Evolutionary conservation across 30 jellyfish, hydroid and myxozoan species (phyloP), one percentile per base, ranked within the genome.

Genomic region (Morbakka virulenta): DNA sequence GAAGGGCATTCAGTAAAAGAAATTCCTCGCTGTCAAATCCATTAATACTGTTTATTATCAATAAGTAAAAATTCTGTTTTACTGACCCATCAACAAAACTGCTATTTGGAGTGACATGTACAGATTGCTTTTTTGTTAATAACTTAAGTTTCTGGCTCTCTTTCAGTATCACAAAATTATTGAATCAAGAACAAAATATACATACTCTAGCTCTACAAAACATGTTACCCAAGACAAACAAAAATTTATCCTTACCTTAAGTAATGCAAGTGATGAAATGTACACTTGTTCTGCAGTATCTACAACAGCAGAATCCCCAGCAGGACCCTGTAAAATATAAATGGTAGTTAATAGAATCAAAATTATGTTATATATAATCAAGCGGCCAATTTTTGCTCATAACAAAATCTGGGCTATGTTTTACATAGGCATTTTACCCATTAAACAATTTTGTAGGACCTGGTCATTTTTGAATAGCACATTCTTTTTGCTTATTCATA

Each of bases 201-300:
- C 9, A 52, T n/a, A 52, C 25, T 52, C 23, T 52, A n/a, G 25
- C 31, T n/a, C 21, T n/a, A 52, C 4, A 52, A n/a, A n/a, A 3
- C 4, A 52, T 52, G 69, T 3, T 52, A 32, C 21, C 23, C 69
- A 3, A n/a, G 21, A 32, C 21, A 3, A 29, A 20, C 13, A 62
- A 2, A 26, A 33, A 12, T 28, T 22, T 11, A 68, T 6, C 52
- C 0, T 6, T 52, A 91, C 98, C 95, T 91, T 91, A 0, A 91
- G 72, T 28, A 91, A 64, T 27, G 98, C 98, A 23, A 91, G 72
- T 0, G 98, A 85, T 0, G 98, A 91, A 4, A 91, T 91, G 69
- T 91, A 86, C 67, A 91, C 96, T 85, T 85, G 96, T 53, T 91
- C 98, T 11, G 98, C 98, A 3, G 98, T 91, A 48, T 91, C 98